Evolutionary conservation across 2,888 invertebrate species (phyloP), one percentile per base, ranked within the genome.

Genomic region (Ochropleura leucogaster): DNA sequence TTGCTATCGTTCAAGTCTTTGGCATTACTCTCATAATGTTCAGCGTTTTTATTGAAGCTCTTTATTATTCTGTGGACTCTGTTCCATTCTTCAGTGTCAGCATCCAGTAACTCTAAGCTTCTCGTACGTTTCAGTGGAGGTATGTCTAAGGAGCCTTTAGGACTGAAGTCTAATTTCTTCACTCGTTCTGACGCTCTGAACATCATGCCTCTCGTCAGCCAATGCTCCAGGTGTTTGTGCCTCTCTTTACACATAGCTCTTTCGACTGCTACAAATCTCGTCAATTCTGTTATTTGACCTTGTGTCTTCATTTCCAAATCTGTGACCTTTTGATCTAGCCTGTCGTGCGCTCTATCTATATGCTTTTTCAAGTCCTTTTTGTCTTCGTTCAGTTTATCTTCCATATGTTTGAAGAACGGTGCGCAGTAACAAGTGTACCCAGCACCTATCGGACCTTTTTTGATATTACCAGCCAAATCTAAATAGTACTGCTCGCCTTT

Each of bases 401-500:
- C 99, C 94, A 99, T 97, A 85, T 98, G 98, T 80, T 98, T 97
- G 91, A 99, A 98, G 93, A 99, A 98, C 0, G 99, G 99, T 0
- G 98, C 98, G 92, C 99, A 99, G 91, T 98, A 99, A 93, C 99
- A 99, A 0, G 98, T 98, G 92, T 99, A 98, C 0, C 99, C 99
- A 3, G 98, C 98, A 0, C 99, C 99, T n/a, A 99, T 98, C 0
- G 99, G 99, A 2, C 99, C 99, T 95, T 99, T 99, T 88, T 98
- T 98, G 80, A 99, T 98, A 91, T 99, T 99, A 3, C 99, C 99
- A 18, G 99, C 99, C 85, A 99, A 97, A 93, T 99, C 99, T 85
- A 99, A 96, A 93, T 98, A 99, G 94, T 99, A 99, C 93, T 99
- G 99, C 94, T 99, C 99, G 78, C 99, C 99, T 89, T 98, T 97